phyloP scores from a whole-genome alignment of 2,888 invertebrate genomes.

The Schrankia costaestrigalis region DNA sequence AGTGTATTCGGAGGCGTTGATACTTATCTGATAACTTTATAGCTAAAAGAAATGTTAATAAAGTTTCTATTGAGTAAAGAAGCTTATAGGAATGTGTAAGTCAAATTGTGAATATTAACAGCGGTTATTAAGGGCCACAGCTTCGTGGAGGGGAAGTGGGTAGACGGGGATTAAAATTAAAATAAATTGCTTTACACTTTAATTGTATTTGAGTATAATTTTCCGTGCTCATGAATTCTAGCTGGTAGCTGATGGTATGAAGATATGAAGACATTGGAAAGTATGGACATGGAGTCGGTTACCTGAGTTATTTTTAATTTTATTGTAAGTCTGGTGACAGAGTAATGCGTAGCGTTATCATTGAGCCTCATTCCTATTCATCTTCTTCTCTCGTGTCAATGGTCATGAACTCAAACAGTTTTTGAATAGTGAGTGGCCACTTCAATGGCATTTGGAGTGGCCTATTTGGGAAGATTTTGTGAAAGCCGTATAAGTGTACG shows the following conservation, averaged over 20 bases:
- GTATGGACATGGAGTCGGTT: conserved; percentile 41
- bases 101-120: conserved; percentile 57
- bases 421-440: no score
- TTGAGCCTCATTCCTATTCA: no score
- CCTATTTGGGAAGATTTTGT: no score
- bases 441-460: no score
- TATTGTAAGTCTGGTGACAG: no score
- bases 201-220: conserved; percentile 79
- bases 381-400: no score
- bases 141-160: conserved; percentile 46
- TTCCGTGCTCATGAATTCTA: conserved; percentile 76
- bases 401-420: no score
- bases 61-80: conserved; percentile 43
- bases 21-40: conserved; percentile 27
- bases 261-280: conserved; percentile 45
- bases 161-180: conserved; percentile 72
- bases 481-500: no score
- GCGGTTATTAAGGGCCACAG: conserved; percentile 50
- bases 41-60: conserved; percentile 4
- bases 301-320: background rate
- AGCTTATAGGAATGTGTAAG: conserved; percentile 51
- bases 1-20: conserved; percentile 8
- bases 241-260: conserved; percentile 58
- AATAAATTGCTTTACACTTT: conserved; percentile 77
- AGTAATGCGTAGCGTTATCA: no score